A percentile compares a stretch with the other conserved stretches of the same genome.
Evolutionary conservation across 2,113 vertebrate species (phyloP).

Genomic region (Sigmodon hispidus): DNA sequence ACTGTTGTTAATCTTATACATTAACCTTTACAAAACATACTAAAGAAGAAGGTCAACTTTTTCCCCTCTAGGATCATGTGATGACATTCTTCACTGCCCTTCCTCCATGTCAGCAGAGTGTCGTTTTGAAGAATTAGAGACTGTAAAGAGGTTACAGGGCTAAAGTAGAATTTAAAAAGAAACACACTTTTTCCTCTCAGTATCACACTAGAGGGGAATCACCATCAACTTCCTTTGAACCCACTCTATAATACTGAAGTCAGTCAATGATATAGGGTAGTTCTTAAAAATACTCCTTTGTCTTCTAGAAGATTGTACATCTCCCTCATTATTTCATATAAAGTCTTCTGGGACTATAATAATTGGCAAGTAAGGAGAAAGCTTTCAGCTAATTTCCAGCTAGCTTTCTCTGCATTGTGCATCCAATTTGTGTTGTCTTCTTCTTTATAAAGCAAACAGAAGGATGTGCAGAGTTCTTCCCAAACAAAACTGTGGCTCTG

Average conservation of each 20-base stretch:
- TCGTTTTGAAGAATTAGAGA: not conserved
- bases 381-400: not conserved
- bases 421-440: not conserved
- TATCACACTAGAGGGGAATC: not conserved
- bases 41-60: not conserved
- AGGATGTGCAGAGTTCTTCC: not conserved
- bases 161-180: not conserved
- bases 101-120: not conserved
- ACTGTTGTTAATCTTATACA: slow-evolving; percentile 25
- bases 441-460: not conserved
- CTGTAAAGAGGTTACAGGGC: not conserved
- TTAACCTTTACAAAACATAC: slow-evolving; percentile 34
- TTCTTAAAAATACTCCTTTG: not conserved
- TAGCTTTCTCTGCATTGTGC: not conserved
- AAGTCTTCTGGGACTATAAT: not conserved
- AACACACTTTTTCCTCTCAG: not conserved
- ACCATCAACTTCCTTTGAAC: not conserved
- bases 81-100: not conserved
- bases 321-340: not conserved
- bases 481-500: not conserved
- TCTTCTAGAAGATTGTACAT: not conserved
- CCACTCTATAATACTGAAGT: not conserved
- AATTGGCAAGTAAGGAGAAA: not conserved
- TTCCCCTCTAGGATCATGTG: not conserved
- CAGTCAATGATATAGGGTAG: not conserved